phyloP scores from a whole-genome alignment of 2,113 vertebrate species.

The Cyprinodon variegatus region DNA sequence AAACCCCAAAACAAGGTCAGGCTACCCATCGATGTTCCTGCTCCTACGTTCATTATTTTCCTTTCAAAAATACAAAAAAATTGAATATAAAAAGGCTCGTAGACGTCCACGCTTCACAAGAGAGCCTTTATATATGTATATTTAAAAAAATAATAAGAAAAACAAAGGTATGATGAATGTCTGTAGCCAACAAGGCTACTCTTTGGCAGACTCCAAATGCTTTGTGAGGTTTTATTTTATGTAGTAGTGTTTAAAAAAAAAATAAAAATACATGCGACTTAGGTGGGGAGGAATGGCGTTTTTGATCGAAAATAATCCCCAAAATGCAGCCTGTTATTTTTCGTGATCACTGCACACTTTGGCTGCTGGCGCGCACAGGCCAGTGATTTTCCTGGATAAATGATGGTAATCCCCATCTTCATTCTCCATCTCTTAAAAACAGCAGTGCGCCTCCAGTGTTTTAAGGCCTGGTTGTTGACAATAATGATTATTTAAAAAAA shows the following conservation, averaged over 20 bases:
- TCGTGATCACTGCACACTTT: slow-evolving; percentile 62
- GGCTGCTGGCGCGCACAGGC: slow-evolving; percentile 61
- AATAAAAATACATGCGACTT: slow-evolving; percentile 19
- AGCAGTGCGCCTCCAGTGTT: slow-evolving; percentile 56
- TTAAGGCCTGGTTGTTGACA: slow-evolving; percentile 32
- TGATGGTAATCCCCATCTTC: slow-evolving; percentile 83
- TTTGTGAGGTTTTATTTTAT: slow-evolving; percentile 17
- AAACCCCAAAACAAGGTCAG: slow-evolving; percentile 89
- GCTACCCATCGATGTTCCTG: slow-evolving; percentile 83
- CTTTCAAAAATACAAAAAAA: slow-evolving; percentile 41
- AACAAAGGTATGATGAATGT: slow-evolving; percentile 8
- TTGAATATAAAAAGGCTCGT: slow-evolving; percentile 1
- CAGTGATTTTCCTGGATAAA: slow-evolving; percentile 64
- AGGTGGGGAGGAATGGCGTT: not conserved
- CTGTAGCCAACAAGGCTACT: slow-evolving; percentile 37
- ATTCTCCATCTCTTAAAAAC: slow-evolving; percentile 82
- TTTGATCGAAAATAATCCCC: not conserved
- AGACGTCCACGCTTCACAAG: not conserved
- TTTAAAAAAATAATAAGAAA: not conserved
- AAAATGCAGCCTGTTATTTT: slow-evolving; percentile 70
- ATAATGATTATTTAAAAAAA: not conserved
- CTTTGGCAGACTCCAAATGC: slow-evolving; percentile 42
- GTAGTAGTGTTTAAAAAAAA: slow-evolving; percentile 18
- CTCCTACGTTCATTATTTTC: slow-evolving; percentile 83
- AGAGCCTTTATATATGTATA: not conserved